Conservation (phyloP, 2,888 invertebrate genomes). For the Venusia cambrica region DNA sequence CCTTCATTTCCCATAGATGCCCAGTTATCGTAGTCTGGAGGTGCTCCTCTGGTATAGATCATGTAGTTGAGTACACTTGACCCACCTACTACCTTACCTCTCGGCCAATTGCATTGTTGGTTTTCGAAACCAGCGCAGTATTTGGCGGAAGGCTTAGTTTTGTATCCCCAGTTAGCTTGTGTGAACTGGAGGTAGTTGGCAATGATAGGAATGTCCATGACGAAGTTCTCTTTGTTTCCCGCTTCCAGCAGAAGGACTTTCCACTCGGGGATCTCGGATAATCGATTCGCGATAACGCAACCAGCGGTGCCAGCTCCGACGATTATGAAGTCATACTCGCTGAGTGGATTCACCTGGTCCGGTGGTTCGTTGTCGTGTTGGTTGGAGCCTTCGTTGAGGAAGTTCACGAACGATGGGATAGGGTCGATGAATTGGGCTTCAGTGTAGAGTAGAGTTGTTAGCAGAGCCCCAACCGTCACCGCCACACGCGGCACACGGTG, state of each 20-base stretch:
- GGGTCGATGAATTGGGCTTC: constrained; percentile 55
- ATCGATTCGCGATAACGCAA: constrained; percentile 86
- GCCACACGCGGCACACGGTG: constrained; percentile 40
- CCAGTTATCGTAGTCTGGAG: constrained; percentile 89
- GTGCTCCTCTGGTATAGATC: constrained; percentile 88
- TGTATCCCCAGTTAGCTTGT: constrained; percentile 89
- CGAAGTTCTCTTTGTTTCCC: constrained; percentile 84
- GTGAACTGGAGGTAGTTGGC: constrained; percentile 87
- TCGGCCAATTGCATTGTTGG: constrained; percentile 88
- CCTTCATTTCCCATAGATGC: constrained; percentile 85
- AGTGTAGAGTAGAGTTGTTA: constrained; percentile 43
- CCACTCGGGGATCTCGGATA: constrained; percentile 86
- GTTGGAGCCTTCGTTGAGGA: constrained; percentile 75
- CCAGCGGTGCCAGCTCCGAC: constrained; percentile 92
- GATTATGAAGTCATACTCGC: constrained; percentile 88
- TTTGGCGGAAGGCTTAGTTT: constrained; percentile 86
- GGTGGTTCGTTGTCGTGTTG: constrained; percentile 77
- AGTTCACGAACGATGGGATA: constrained; percentile 73
- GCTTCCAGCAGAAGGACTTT: constrained; percentile 87
- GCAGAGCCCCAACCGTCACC: constrained; percentile 49
- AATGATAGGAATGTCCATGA: constrained; percentile 89
- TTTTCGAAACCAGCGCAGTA: constrained; percentile 89
- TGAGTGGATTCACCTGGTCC: constrained; percentile 68
- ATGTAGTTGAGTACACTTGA: constrained; percentile 90
- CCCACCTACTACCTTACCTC: constrained; percentile 92